A percentile compares a stretch with the other conserved stretches of the same genome.
Conservation (phyloP, 2,888 invertebrate genomes). For the Iphiclides podalirius region DNA sequence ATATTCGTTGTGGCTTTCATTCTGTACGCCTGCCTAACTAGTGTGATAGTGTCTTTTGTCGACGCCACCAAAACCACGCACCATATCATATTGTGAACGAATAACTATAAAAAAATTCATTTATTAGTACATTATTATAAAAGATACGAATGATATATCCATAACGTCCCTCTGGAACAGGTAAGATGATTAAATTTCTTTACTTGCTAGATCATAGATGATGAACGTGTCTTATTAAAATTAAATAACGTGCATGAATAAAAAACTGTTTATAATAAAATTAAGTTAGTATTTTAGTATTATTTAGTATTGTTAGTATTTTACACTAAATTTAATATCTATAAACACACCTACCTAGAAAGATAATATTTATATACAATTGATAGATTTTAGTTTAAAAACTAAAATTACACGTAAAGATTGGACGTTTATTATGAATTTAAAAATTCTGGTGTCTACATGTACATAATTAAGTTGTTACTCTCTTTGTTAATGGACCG, state of each 20-base stretch:
- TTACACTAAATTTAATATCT: neutral
- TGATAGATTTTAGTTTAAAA: neutral
- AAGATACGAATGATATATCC: conserved; percentile 7
- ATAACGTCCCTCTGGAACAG: conserved; percentile 4
- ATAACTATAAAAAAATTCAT: neutral
- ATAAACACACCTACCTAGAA: neutral
- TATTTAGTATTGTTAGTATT: too few relatives aligned
- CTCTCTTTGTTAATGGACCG: too few relatives aligned
- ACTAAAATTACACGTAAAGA: conserved; percentile 2
- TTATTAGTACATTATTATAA: neutral
- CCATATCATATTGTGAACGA: conserved; percentile 6
- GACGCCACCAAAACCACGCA: conserved; percentile 2
- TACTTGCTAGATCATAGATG: neutral
- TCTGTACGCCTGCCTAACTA: neutral
- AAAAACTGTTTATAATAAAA: neutral
- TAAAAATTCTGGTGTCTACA: too few relatives aligned
- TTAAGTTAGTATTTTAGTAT: too few relatives aligned
- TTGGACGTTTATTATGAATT: neutral
- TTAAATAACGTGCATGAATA: neutral
- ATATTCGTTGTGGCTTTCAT: conserved; percentile 16
- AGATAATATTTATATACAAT: neutral
- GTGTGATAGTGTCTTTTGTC: conserved; percentile 3
- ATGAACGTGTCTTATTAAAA: neutral
- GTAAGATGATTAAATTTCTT: conserved; percentile 3
- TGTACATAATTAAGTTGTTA: too few relatives aligned